These are phyloP conservation scores for Anabacerthia variegaticeps DNA, from an alignment of 2,797 vertebrate species.

Conservation along the genomic window DNA sequence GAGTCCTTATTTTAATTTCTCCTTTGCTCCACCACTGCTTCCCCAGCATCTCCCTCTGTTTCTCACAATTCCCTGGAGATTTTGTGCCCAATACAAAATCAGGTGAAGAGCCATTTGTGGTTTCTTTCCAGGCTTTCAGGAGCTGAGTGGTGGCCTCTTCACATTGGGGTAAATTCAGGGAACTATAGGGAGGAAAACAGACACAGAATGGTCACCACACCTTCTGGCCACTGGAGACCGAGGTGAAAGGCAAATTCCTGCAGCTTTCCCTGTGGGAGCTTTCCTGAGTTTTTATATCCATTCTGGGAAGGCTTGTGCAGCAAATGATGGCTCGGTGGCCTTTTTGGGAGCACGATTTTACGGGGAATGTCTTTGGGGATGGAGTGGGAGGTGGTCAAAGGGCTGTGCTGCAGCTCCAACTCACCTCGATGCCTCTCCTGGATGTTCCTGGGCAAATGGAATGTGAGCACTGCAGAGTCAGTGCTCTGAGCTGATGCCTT, in stretches of 20 bases:
- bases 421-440: background rate
- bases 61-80: background rate
- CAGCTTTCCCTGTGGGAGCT: background rate
- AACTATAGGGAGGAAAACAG: background rate
- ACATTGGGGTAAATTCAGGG: background rate
- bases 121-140: background rate
- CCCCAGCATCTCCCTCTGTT: background rate
- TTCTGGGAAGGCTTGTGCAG: background rate
- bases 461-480: background rate
- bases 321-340: background rate
- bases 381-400: background rate
- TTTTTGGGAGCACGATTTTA: accelerated
- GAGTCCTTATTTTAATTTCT: background rate
- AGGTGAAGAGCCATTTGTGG: background rate
- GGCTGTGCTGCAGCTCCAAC: background rate
- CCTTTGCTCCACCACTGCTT: background rate
- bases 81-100: background rate
- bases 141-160: background rate
- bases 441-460: background rate
- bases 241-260: background rate
- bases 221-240: background rate
- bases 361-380: background rate
- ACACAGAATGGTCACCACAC: background rate
- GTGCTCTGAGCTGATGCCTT: background rate
- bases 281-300: background rate